Base-by-base conservation (phyloP, 2,113 vertebrate species). In the Calypte anna region DNA sequence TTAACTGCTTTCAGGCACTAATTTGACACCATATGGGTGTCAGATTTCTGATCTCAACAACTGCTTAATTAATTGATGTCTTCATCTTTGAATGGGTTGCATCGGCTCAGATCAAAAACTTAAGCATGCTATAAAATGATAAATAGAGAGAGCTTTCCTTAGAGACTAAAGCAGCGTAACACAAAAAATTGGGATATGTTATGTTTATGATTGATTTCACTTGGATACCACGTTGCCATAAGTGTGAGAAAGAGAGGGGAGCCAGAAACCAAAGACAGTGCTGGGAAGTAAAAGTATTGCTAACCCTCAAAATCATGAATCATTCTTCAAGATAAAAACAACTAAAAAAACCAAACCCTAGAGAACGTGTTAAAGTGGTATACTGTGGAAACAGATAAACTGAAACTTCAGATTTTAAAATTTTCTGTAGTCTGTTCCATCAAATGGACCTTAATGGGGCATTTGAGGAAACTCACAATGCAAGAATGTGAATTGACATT, bases 21-120 rank as follows among this genome's bases (percentile, higher is more conserved):
- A 90, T 96, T 97, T 91, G 96, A 97, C 96, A 96, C 96, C 96
- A 97, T 96, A 97, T 97, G 97, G 70, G 85, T 95, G 97, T 97
- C 97, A 96, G 95, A 97, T 97, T 97, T 96, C 97, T 96, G 92
- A 96, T 97, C 95, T 97, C 96, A 97, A 92, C 97, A 98, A 97
- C 94, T 93, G 94, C 86, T 97, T 96, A 97, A 96, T 97, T 98
- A 98, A 97, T 97, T 97, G 96, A 96, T 95, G 96, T 91, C 96
- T 98, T 97, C 98, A 97, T 98, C 97, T 97, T 97, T 97, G 96
- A 97, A 93, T 96, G 97, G 94, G 85, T 91, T 83, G 59, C 94
- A 91, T 97, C 73, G 75, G 62, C 89, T 96, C 70, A 87, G 95
- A 97, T 97, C 79, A 97, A 96, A 97, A 97, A 31, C 22, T 7